These are phyloP conservation scores for Drosophila prosaltans DNA, from an alignment of 1,140 invertebrate genomes.

Conservation along the genomic window DNA sequence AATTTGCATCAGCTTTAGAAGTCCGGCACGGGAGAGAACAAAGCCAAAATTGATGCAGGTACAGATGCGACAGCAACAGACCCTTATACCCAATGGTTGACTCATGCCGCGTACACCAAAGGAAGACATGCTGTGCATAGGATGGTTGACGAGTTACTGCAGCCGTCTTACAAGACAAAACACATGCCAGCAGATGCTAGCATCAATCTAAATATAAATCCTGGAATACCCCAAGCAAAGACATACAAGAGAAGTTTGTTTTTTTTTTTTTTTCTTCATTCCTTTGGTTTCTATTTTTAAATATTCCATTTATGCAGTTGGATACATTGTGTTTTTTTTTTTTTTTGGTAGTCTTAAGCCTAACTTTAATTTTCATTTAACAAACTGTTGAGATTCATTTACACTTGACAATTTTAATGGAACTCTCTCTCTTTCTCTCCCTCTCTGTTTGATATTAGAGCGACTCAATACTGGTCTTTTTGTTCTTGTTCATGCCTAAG, in stretches of 20 bases:
- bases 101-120: conserved; percentile 73
- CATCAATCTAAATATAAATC: conserved; percentile 6
- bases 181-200: conserved; percentile 1
- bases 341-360: too few relatives aligned
- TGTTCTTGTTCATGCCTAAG: conserved; percentile 13
- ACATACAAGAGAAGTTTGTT: background rate
- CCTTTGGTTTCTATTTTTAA: background rate
- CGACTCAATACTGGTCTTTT: conserved; percentile 13
- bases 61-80: conserved; percentile 89
- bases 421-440: background rate
- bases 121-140: conserved; percentile 48
- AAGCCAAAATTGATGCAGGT: conserved; percentile 91
- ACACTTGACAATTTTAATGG: too few relatives aligned
- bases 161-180: background rate
- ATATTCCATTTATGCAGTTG: background rate
- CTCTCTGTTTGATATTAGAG: too few relatives aligned
- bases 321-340: background rate
- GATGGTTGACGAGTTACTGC: background rate
- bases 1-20: conserved; percentile 89
- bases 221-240: conserved; percentile 14
- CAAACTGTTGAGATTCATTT: too few relatives aligned
- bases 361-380: too few relatives aligned
- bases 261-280: too few relatives aligned
- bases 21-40: conserved; percentile 87
- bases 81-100: conserved; percentile 85